Percentiles rank a stretch among this genome's conserved stretches.
These are phyloP conservation scores for Myiotriccus ornatus DNA, from an alignment of 2,797 vertebrate species.

Conservation along the genomic window DNA sequence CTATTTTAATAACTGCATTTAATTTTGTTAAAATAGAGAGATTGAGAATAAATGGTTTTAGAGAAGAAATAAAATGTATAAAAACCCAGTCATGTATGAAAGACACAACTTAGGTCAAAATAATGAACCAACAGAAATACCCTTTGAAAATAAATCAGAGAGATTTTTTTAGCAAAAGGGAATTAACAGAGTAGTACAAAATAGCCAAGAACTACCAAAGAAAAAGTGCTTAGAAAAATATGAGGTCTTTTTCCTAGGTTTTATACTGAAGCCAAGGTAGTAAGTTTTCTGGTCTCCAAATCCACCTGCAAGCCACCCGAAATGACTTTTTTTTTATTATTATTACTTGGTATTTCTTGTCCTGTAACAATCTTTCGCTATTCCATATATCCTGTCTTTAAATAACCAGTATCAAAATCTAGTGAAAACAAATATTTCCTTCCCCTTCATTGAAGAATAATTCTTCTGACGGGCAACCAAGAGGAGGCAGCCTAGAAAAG, in stretches of 20 bases:
- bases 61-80: background rate
- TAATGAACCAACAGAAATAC: background rate
- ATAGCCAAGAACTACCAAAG: background rate
- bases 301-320: background rate
- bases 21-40: background rate
- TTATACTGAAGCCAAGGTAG: background rate
- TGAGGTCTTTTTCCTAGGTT: background rate
- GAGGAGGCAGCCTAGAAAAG: background rate
- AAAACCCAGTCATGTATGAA: background rate
- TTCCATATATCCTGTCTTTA: background rate
- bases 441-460: background rate
- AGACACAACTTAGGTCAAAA: background rate
- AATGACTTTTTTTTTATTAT: background rate
- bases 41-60: background rate
- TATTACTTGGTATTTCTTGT: background rate
- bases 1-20: background rate
- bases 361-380: background rate
- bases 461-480: background rate
- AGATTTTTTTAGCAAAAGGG: background rate
- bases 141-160: conserved; percentile 15
- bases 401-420: background rate
- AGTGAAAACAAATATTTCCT: background rate
- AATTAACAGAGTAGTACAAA: background rate
- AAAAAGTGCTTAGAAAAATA: background rate
- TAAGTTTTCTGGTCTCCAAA: background rate